Evolutionary conservation across 1,140 invertebrate species (phyloP).

Genomic region (Heliconius congener): DNA sequence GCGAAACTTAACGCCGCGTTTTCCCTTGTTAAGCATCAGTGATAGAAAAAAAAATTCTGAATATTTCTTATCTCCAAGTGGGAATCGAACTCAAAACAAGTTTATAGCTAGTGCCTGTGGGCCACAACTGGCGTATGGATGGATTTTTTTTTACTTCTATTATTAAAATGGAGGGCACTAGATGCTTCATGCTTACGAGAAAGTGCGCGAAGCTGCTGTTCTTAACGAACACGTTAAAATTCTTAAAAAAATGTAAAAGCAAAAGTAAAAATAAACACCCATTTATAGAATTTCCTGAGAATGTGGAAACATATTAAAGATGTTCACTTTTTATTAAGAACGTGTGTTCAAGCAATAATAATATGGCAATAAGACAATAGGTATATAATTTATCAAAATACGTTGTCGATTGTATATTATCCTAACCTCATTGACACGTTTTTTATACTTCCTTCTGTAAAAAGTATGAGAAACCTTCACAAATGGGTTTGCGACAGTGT

Average conservation of each 20-base stretch:
- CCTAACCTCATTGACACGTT: conserved; percentile 47
- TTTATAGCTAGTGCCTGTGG: no score
- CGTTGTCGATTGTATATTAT: conserved; percentile 28
- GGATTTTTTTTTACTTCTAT: no score
- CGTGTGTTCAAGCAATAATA: background rate
- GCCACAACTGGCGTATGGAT: no score
- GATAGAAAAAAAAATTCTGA: no score
- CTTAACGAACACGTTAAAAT: background rate
- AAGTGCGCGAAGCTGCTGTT: background rate
- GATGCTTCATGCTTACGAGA: background rate
- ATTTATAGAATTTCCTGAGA: background rate
- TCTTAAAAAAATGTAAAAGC: background rate
- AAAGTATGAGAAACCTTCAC: conserved; percentile 58
- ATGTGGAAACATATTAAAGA: conserved; percentile 2
- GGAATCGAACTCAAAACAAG: no score
- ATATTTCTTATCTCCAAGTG: no score
- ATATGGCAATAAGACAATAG: conserved; percentile 20
- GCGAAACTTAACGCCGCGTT: no score
- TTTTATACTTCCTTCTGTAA: conserved; percentile 50
- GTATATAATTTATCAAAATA: conserved; percentile 28
- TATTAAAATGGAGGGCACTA: no score
- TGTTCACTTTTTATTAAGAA: background rate
- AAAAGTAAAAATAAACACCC: background rate
- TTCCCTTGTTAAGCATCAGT: no score
- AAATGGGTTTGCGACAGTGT: conserved; percentile 52